Conservation (phyloP, 2,113 vertebrate species). For the Lepisosteus osseus region DNA sequence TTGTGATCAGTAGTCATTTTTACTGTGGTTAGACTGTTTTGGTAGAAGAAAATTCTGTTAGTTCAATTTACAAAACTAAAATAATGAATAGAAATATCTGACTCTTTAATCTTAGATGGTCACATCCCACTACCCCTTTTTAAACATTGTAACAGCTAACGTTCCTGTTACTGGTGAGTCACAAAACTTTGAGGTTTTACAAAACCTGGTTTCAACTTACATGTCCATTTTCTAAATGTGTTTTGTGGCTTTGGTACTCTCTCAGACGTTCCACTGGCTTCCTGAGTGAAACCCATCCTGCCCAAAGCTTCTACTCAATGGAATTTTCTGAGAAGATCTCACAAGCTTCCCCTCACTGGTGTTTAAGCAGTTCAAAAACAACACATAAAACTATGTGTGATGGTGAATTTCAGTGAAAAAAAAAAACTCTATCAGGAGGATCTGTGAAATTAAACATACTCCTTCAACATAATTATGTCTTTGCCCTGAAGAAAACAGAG, state of each 20-base stretch:
- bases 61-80: too few relatives aligned
- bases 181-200: constrained; percentile 16
- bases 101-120: neutral
- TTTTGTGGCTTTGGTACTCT: constrained; percentile 21
- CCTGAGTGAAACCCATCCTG: constrained; percentile 30
- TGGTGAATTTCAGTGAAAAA: neutral
- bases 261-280: constrained; percentile 38
- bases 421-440: constrained; percentile 14
- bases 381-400: neutral
- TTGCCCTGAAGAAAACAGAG: neutral
- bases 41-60: too few relatives aligned
- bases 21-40: too few relatives aligned
- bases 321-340: constrained; percentile 25
- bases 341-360: constrained; percentile 14
- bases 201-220: constrained; percentile 30
- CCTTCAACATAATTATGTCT: neutral
- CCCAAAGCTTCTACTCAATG: constrained; percentile 26
- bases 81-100: too few relatives aligned
- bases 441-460: neutral
- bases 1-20: too few relatives aligned
- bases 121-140: neutral
- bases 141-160: constrained; percentile 5
- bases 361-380: constrained; percentile 12
- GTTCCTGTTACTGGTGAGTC: neutral
- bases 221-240: constrained; percentile 36